These are phyloP conservation scores for Alethe castanea DNA, from an alignment of 2,113 vertebrate genomes.

Conservation along the genomic window DNA sequence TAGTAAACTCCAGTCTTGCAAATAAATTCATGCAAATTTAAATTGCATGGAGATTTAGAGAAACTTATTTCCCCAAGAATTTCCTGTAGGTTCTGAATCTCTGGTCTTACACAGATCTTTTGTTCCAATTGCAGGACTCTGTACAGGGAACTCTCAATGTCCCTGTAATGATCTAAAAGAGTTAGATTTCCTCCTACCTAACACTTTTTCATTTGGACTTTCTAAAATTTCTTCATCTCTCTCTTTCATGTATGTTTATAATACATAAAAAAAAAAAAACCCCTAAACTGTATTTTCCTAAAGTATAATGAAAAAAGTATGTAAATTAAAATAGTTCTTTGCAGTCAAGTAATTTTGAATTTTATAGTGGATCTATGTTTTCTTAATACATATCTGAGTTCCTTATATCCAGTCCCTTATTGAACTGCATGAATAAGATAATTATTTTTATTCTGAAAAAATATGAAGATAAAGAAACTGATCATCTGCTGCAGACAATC, in stretches of 20 bases:
- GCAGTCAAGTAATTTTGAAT: not conserved
- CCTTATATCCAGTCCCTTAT: not conserved
- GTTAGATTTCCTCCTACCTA: not conserved
- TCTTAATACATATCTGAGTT: not conserved
- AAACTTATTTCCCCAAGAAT: not conserved
- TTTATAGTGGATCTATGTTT: not conserved
- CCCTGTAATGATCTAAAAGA: not conserved
- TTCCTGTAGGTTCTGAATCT: not conserved
- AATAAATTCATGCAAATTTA: not conserved
- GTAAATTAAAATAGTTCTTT: not conserved
- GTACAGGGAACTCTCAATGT: not conserved
- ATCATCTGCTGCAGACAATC: not conserved
- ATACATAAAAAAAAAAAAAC: accelerated
- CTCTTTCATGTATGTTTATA: not conserved
- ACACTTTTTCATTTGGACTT: not conserved
- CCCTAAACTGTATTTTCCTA: not conserved
- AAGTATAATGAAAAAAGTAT: not conserved
- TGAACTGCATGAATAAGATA: not conserved
- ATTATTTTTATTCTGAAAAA: not conserved
- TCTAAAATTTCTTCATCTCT: not conserved
- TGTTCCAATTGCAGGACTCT: not conserved
- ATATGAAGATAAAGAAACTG: not conserved
- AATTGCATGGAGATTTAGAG: not conserved
- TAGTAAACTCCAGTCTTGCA: not conserved
- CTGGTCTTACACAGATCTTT: not conserved